Conservation (phyloP, 2,113 vertebrate genomes). For the Thamnophis sirtalis region DNA sequence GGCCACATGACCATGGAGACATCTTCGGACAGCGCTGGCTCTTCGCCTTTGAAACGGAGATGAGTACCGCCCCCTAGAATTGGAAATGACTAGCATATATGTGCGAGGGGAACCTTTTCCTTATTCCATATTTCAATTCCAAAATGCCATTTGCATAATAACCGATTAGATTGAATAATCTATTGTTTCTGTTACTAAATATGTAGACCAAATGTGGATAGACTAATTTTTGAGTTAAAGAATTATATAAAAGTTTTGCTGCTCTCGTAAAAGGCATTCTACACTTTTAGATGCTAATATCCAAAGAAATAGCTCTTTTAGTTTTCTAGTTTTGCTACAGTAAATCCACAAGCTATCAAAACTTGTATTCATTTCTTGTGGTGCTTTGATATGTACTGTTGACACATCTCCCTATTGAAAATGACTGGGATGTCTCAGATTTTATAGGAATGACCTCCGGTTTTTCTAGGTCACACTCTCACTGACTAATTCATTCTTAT, state of each 20-base stretch:
- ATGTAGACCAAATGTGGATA: not conserved
- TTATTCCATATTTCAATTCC: not conserved
- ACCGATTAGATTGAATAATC: not conserved
- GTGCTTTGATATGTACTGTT: not conserved
- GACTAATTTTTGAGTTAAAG: not conserved
- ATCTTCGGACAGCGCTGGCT: too few relatives aligned
- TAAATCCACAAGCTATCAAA: not conserved
- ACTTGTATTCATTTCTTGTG: not conserved
- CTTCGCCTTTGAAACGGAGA: too few relatives aligned
- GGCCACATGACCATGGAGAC: too few relatives aligned
- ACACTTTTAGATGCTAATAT: not conserved
- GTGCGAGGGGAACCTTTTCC: too few relatives aligned
- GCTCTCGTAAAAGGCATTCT: not conserved
- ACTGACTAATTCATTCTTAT: not conserved
- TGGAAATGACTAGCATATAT: too few relatives aligned
- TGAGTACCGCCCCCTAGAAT: too few relatives aligned
- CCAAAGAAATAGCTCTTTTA: not conserved
- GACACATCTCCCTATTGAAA: not conserved
- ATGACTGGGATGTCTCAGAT: accelerated
- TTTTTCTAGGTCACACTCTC: not conserved
- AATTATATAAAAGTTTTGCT: not conserved
- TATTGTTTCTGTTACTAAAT: not conserved
- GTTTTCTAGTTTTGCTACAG: not conserved
- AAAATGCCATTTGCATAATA: not conserved
- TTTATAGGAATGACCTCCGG: not conserved